Base-by-base conservation (phyloP, 92 coral and sea anemone genomes). In the Galaxea fascicularis region DNA sequence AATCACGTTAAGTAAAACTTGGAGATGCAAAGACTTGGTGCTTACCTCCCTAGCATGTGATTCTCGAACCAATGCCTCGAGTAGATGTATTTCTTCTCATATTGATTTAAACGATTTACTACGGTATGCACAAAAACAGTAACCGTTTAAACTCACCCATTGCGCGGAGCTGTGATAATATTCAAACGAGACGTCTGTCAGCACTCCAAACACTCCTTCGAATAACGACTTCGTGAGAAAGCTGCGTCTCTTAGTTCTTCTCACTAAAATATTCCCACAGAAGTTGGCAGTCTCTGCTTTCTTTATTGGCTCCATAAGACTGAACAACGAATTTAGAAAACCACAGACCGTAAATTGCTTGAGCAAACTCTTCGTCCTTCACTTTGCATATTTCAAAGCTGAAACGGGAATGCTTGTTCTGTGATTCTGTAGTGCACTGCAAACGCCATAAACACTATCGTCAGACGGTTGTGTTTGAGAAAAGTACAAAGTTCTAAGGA, bases 171-270 rank as follows among this genome's bases (percentile, higher is more conserved):
- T 94, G 35, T 79, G 86, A 73, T 89, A 94, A 74, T 94, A 94
- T 35, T 83, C 92, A 73, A 94, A 91, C 56, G 90, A 78, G 10
- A 65, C 73, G 4, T 89, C 92, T 10, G 89, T 87, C 65, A 94
- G 77, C 47, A 94, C 98, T 16, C 98, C 98, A 77, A 94, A 94
- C 30, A 91, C 93, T 14, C 98, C 91, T 28, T 91, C 92, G 29
- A 94, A 94, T 27, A 83, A 31, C 10, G 91, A 46, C 86, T 87
- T 94, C 71, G 86, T 89, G 3, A 94, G 79, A 58, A 94, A 91
- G 68, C 95, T 94, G 8, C 93, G 83, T 71, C 93, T 85, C 64
- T 78, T 94, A 13, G 87, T 65, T 41, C 92, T 92, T 69, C 93
- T 84, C 25, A 91, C 93, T 29, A 94, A 89, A 54, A 94, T 79